A percentile compares a stretch with the other conserved stretches of the same genome.
Evolutionary conservation across 2,888 invertebrate genomes (phyloP).

Genomic region (Coenonympha glycerion): DNA sequence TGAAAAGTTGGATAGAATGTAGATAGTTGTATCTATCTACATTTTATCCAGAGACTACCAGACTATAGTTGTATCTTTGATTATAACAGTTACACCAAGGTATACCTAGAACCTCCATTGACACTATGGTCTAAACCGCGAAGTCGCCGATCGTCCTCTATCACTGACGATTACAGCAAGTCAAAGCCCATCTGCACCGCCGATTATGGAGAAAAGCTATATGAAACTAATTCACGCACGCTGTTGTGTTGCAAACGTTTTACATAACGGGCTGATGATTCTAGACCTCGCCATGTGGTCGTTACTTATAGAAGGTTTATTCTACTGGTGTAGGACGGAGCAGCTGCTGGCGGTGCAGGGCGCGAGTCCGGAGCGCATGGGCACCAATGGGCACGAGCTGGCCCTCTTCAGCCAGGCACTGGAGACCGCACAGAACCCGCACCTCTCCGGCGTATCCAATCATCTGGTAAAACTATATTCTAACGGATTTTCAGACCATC

Average conservation of each 20-base stretch:
- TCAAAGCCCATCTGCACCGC: too few relatives aligned
- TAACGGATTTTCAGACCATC: not conserved
- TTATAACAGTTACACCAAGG: too few relatives aligned
- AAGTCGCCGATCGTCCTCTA: too few relatives aligned
- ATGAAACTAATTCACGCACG: not conserved
- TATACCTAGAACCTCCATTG: too few relatives aligned
- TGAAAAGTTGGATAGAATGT: too few relatives aligned
- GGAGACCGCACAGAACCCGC: slow-evolving; percentile 82
- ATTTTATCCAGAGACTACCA: too few relatives aligned
- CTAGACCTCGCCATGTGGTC: not conserved
- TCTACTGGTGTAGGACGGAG: slow-evolving; percentile 66
- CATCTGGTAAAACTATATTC: slow-evolving; percentile 60
- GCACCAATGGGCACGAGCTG: slow-evolving; percentile 79
- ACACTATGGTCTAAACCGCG: too few relatives aligned
- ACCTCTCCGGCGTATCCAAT: slow-evolving; percentile 71
- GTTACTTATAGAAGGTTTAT: slow-evolving; percentile 44
- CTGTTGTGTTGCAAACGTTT: not conserved
- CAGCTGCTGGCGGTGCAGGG: slow-evolving; percentile 61
- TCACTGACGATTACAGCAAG: too few relatives aligned
- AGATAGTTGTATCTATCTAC: too few relatives aligned
- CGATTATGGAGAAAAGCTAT: too few relatives aligned
- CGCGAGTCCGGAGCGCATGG: slow-evolving; percentile 77
- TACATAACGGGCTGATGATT: not conserved
- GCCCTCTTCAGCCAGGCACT: slow-evolving; percentile 85
- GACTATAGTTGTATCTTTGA: too few relatives aligned